phyloP scores from a whole-genome alignment of 1,140 invertebrate species.

The Venustaconcha ellipsiformis region DNA sequence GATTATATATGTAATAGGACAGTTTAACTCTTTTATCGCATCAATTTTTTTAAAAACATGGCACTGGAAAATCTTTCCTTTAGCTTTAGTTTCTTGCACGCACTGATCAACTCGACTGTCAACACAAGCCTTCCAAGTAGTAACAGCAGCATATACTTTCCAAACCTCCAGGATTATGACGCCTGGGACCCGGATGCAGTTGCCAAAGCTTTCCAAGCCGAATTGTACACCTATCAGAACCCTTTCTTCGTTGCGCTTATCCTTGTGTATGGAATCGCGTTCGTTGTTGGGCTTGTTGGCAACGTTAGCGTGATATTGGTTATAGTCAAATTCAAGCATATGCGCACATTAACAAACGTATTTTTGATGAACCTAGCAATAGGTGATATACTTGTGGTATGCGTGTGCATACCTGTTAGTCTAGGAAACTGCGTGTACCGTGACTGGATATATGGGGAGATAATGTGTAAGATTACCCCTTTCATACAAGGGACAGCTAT shows the following conservation, averaged over 20 bases:
- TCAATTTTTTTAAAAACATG: too few species aligned
- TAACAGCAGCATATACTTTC: too few species aligned
- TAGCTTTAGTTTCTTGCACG: too few species aligned
- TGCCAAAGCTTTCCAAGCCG: background rate
- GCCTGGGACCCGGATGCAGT: too few species aligned
- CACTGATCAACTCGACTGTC: too few species aligned
- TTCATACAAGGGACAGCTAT: conserved; percentile 41
- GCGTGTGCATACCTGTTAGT: conserved; percentile 85
- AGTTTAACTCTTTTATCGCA: too few species aligned
- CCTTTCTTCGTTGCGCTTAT: conserved; percentile 62
- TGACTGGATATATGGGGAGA: conserved; percentile 84
- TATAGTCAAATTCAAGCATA: conserved; percentile 43
- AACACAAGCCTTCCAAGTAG: too few species aligned
- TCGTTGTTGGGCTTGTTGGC: conserved; percentile 86
- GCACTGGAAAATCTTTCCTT: too few species aligned
- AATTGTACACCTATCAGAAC: conserved; percentile 30
- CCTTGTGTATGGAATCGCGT: conserved; percentile 76
- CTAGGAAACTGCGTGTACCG: conserved; percentile 86
- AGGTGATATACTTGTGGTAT: conserved; percentile 83
- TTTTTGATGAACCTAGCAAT: conserved; percentile 85
- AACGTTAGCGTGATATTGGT: conserved; percentile 84
- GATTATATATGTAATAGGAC: too few species aligned
- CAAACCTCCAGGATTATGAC: too few species aligned
- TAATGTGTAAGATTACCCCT: conserved; percentile 72
- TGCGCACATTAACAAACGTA: conserved; percentile 86